A percentile compares a stretch with the other conserved stretches of the same genome.
Evolutionary conservation across 2,888 invertebrate species (phyloP).

Genomic region (Steinernema scapterisci): DNA sequence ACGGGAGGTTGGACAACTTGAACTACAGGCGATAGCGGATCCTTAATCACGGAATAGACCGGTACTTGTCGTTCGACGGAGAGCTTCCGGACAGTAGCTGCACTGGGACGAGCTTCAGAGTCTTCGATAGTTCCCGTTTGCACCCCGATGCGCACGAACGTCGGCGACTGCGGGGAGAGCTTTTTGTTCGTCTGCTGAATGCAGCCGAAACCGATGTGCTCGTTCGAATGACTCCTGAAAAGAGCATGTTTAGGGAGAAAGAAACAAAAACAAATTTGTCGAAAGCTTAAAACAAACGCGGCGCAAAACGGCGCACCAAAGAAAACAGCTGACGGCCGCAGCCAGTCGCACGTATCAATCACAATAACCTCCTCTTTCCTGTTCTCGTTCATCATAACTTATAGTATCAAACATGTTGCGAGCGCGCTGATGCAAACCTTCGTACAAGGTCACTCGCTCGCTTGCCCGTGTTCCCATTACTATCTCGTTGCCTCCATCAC

Average conservation of each 20-base stretch:
- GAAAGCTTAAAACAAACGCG: conserved; percentile 9
- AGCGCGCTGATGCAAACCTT: neutral
- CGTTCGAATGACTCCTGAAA: conserved; percentile 22
- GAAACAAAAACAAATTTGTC: neutral
- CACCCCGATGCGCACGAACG: conserved; percentile 29
- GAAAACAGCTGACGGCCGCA: conserved; percentile 16
- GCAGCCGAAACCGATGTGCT: conserved; percentile 13
- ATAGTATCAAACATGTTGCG: conserved; percentile 21
- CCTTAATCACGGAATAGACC: neutral
- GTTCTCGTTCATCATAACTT: conserved; percentile 21
- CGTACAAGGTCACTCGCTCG: too few species aligned
- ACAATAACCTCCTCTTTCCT: conserved; percentile 19
- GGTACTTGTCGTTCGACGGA: conserved; percentile 1
- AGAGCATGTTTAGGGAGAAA: neutral
- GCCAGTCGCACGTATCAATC: conserved; percentile 9
- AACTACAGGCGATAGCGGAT: neutral
- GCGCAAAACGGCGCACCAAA: neutral
- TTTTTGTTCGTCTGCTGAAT: conserved; percentile 2
- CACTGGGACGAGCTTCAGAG: neutral
- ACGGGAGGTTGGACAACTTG: too few species aligned
- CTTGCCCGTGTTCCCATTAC: neutral
- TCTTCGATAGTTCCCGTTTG: conserved; percentile 12
- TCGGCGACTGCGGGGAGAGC: conserved; percentile 24
- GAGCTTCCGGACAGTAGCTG: neutral
- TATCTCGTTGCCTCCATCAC: neutral